Evolutionary conservation across 2,113 vertebrate species (phyloP).

Genomic region (Vulpes ferrilata): DNA sequence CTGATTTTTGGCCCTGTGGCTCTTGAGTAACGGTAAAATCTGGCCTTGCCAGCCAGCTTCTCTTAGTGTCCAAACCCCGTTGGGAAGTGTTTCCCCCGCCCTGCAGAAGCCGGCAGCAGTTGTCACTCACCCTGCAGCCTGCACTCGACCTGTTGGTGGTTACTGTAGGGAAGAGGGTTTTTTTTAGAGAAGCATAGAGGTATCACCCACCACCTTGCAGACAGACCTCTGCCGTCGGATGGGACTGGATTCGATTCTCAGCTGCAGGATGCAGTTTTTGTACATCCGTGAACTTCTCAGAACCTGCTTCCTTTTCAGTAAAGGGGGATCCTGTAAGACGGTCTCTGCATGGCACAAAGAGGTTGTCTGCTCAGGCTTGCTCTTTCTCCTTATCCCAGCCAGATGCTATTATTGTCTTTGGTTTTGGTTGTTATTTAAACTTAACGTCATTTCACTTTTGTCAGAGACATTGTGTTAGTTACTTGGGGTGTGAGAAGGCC

Average conservation of each 20-base stretch:
- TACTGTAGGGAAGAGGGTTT: not conserved
- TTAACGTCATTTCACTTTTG: not conserved
- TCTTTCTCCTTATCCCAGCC: not conserved
- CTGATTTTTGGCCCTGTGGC: not conserved
- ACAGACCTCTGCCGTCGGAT: not conserved
- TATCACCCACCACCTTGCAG: not conserved
- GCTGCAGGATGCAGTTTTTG: not conserved
- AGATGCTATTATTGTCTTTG: not conserved
- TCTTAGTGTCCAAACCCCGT: not conserved
- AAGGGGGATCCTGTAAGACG: not conserved
- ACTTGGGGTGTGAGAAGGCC: not conserved
- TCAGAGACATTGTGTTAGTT: not conserved
- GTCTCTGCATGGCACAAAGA: accelerated
- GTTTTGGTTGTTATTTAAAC: not conserved
- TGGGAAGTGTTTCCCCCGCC: not conserved
- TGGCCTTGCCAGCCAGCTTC: not conserved
- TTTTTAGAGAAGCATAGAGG: not conserved
- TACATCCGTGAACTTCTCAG: not conserved
- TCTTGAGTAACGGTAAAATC: not conserved
- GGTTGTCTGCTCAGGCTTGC: accelerated
- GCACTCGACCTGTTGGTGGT: not conserved
- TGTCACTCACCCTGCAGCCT: not conserved
- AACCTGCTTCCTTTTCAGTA: not conserved
- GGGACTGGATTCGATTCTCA: not conserved
- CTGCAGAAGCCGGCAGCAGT: no score